A percentile compares a stretch with the other conserved stretches of the same genome.
Evolutionary conservation across 2,888 invertebrate species (phyloP).

Genomic region (Ypsolopha scabrella): DNA sequence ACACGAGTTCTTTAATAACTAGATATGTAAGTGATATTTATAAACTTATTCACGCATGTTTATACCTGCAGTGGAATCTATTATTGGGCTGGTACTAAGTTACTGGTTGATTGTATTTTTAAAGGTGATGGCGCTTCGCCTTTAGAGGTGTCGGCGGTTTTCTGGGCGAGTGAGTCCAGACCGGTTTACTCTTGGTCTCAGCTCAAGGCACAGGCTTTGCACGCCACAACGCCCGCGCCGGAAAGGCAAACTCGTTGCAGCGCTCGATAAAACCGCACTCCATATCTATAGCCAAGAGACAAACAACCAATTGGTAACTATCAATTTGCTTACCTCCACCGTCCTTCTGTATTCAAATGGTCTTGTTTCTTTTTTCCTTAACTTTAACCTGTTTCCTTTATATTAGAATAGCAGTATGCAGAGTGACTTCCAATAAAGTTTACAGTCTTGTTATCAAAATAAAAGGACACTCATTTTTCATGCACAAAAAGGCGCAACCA

Average conservation of each 20-base stretch:
- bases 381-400: background rate
- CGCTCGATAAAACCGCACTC: conserved; percentile 40
- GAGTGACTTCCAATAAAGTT: no score
- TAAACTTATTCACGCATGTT: no score
- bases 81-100: background rate
- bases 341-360: background rate
- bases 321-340: conserved; percentile 37
- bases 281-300: conserved; percentile 18
- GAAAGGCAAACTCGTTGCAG: conserved; percentile 51
- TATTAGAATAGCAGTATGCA: no score
- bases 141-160: conserved; percentile 60
- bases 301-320: conserved; percentile 47
- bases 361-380: no score
- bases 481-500: no score
- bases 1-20: background rate
- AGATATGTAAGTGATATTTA: no score
- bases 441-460: no score
- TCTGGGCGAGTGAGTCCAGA: conserved; percentile 62
- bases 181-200: conserved; percentile 48
- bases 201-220: conserved; percentile 17
- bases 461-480: no score
- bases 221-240: conserved; percentile 50
- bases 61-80: background rate
- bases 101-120: conserved; percentile 8
- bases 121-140: conserved; percentile 25